phyloP scores from a whole-genome alignment of 2,888 invertebrate species.

The Drosophila kuntzei region DNA sequence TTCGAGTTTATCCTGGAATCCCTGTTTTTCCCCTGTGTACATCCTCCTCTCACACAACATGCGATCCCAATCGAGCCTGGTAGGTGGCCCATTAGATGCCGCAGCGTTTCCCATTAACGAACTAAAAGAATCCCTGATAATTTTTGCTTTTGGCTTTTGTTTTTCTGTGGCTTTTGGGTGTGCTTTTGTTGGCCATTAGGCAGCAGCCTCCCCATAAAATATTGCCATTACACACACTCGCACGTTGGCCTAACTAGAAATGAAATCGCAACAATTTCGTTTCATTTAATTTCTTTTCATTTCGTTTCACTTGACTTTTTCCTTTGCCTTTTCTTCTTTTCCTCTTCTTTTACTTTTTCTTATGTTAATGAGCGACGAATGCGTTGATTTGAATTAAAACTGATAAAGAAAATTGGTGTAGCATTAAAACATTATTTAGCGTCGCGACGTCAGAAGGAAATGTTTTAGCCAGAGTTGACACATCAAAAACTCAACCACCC shows the following conservation, averaged over 20 bases:
- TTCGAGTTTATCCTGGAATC: no score
- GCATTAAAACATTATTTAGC: conserved; percentile 20
- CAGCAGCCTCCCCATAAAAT: conserved; percentile 45
- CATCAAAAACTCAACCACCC: neutral
- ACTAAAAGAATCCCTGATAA: conserved; percentile 34
- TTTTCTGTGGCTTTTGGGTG: conserved; percentile 32
- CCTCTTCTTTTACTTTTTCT: conserved; percentile 31
- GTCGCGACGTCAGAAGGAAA: conserved; percentile 17
- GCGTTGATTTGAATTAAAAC: conserved; percentile 39
- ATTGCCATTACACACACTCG: conserved; percentile 52
- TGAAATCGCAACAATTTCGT: conserved; percentile 64
- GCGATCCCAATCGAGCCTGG: conserved; percentile 44
- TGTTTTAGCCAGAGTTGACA: neutral
- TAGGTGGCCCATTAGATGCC: conserved; percentile 37
- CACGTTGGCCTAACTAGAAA: conserved; percentile 43
- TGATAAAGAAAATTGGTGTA: conserved; percentile 37
- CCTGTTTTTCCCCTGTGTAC: no score
- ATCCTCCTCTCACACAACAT: conserved; percentile 5
- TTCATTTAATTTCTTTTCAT: conserved; percentile 29
- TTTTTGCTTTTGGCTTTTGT: conserved; percentile 34
- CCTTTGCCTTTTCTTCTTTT: conserved; percentile 6
- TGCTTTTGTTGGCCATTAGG: conserved; percentile 29
- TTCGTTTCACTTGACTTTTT: conserved; percentile 38
- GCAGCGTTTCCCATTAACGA: conserved; percentile 8
- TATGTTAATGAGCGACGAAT: conserved; percentile 55